phyloP scores from a whole-genome alignment of 2,888 invertebrate species.

The Mythimna albipuncta region DNA sequence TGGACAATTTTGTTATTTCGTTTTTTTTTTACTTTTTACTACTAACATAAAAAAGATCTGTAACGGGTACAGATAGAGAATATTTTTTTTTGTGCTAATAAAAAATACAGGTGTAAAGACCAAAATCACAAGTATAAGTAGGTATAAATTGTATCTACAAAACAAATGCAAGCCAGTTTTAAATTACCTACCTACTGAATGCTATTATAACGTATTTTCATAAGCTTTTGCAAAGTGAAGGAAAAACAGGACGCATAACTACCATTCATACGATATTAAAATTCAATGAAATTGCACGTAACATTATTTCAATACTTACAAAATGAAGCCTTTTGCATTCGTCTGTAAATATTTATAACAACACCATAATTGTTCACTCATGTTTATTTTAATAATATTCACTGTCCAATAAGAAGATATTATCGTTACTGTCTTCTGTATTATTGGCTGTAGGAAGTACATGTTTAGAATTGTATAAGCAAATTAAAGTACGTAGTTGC shows the following conservation, averaged over 20 bases:
- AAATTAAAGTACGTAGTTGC: slow-evolving; percentile 17
- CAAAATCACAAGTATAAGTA: too few relatives aligned
- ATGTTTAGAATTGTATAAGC: slow-evolving; percentile 30
- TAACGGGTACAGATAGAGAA: too few relatives aligned
- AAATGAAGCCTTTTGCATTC: slow-evolving; percentile 35
- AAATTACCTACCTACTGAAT: slow-evolving; percentile 35
- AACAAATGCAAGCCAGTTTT: slow-evolving; percentile 31
- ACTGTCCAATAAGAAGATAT: slow-evolving; percentile 48
- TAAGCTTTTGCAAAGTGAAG: slow-evolving; percentile 41
- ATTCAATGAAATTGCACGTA: slow-evolving; percentile 44
- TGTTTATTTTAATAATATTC: slow-evolving; percentile 44
- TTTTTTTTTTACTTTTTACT: too few relatives aligned
- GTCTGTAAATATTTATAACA: slow-evolving; percentile 55
- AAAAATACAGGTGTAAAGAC: too few relatives aligned
- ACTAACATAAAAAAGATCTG: too few relatives aligned
- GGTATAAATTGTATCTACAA: neutral
- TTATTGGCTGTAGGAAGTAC: slow-evolving; percentile 12
- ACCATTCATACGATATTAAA: slow-evolving; percentile 29
- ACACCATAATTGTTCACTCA: slow-evolving; percentile 39
- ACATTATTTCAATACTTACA: slow-evolving; percentile 40
- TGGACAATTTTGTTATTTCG: too few relatives aligned
- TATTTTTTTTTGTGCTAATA: too few relatives aligned
- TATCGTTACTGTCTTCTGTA: slow-evolving; percentile 30
- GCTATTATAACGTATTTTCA: slow-evolving; percentile 39
- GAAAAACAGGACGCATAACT: slow-evolving; percentile 29